Percentiles rank a stretch among this genome's conserved stretches.
Conservation (phyloP, 2,888 invertebrate species). For the Dascillus cervinus region DNA sequence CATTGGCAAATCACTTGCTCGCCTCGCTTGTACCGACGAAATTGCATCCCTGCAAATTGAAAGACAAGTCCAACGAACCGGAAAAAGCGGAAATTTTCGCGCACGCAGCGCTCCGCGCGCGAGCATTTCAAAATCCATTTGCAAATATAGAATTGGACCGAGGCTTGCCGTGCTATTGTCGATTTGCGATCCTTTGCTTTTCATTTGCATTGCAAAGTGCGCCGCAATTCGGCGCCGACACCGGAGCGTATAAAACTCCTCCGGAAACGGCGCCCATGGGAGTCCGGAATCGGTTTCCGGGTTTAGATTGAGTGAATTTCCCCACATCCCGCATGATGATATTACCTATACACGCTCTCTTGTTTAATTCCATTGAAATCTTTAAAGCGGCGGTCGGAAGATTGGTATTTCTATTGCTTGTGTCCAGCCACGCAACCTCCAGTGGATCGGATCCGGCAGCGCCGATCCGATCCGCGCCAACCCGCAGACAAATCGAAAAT, state of each 20-base stretch:
- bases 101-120: no score
- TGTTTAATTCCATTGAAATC: conserved; percentile 41
- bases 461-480: no score
- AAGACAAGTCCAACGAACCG: conserved; percentile 11
- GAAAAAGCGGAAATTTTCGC: conserved; percentile 1
- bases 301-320: conserved; percentile 44
- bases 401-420: conserved; percentile 32
- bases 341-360: conserved; percentile 38
- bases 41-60: conserved; percentile 21
- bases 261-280: conserved; percentile 39
- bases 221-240: conserved; percentile 39
- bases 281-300: conserved; percentile 42
- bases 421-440: conserved; percentile 18
- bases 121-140: conserved; percentile 35
- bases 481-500: no score
- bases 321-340: conserved; percentile 37
- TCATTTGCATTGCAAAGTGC: conserved; percentile 43
- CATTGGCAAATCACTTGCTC: conserved; percentile 33
- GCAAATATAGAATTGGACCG: conserved; percentile 36
- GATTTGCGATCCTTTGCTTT: conserved; percentile 43
- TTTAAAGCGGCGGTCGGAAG: conserved; percentile 33
- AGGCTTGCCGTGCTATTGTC: conserved; percentile 39
- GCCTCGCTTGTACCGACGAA: conserved; percentile 24
- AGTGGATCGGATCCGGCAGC: conserved; percentile 7
- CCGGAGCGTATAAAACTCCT: conserved; percentile 39